These are phyloP conservation scores for Machaerirhynchus nigripectus DNA, from an alignment of 2,113 vertebrate genomes.

Conservation along the genomic window DNA sequence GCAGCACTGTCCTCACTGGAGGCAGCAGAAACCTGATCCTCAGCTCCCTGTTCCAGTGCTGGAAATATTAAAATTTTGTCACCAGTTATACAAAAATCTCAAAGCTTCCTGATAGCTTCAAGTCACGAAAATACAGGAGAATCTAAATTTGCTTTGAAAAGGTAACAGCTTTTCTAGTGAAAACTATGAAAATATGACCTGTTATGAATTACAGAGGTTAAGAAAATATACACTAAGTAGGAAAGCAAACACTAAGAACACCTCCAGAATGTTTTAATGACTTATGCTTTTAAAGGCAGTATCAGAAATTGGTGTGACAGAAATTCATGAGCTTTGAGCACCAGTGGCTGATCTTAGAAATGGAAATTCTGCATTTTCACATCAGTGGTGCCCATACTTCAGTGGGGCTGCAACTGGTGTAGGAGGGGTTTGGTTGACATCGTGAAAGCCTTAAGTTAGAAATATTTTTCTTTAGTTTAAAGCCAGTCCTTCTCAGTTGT, in stretches of 20 bases:
- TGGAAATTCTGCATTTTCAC: neutral
- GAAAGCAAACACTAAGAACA: neutral
- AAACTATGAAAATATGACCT: neutral
- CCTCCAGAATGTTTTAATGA: neutral
- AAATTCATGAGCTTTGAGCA: neutral
- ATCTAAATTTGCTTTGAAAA: neutral
- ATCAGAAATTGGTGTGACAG: neutral
- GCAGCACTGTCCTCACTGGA: neutral
- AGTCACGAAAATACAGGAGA: neutral
- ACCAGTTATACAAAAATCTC: neutral
- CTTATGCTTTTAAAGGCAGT: neutral
- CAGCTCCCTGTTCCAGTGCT: neutral
- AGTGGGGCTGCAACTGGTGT: neutral
- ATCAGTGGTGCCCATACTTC: neutral
- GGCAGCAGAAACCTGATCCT: neutral
- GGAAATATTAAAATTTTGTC: neutral
- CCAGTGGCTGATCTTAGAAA: neutral
- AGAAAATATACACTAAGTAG: conserved; percentile 2
- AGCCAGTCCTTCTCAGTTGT: neutral
- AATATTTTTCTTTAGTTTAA: neutral
- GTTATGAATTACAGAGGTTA: neutral
- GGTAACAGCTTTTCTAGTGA: neutral
- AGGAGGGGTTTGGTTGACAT: neutral
- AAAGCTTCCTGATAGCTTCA: neutral
- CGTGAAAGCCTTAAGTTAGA: neutral